Percentiles rank a stretch among this genome's conserved stretches.
phyloP scores from a whole-genome alignment of 2,888 invertebrate species.

The Loripinus fragilis region DNA sequence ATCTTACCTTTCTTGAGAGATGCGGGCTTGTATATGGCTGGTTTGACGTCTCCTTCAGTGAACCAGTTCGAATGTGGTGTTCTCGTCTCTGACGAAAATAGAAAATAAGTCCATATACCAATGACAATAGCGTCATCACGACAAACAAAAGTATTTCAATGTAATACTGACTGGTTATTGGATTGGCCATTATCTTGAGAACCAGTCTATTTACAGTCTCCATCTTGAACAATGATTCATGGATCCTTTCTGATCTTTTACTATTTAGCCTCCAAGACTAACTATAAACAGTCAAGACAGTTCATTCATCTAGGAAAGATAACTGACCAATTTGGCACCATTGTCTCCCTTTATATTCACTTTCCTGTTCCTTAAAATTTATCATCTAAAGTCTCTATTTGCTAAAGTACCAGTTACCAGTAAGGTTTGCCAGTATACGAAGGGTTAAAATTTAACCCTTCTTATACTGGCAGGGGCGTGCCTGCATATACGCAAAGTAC shows the following conservation, averaged over 20 bases:
- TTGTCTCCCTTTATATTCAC: too few relatives aligned
- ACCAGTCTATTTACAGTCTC: constrained; percentile 43
- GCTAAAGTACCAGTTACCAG: too few relatives aligned
- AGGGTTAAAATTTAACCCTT: too few relatives aligned
- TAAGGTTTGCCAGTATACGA: too few relatives aligned
- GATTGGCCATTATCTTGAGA: constrained; percentile 44
- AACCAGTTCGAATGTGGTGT: constrained; percentile 72
- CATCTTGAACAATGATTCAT: constrained; percentile 48
- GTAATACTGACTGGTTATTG: constrained; percentile 36
- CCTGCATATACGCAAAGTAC: too few relatives aligned
- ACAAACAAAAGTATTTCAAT: constrained; percentile 54
- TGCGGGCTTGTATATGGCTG: constrained; percentile 74
- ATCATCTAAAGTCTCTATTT: too few relatives aligned
- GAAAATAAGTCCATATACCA: constrained; percentile 62
- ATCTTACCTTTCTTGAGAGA: constrained; percentile 69
- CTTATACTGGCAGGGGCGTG: too few relatives aligned
- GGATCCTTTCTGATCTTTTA: background rate
- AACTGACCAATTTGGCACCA: too few relatives aligned
- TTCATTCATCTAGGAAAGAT: too few relatives aligned
- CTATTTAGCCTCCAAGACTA: too few relatives aligned
- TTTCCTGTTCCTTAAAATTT: too few relatives aligned
- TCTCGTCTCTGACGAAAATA: constrained; percentile 76
- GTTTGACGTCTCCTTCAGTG: constrained; percentile 66
- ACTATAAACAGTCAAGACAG: too few relatives aligned
- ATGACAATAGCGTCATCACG: constrained; percentile 49